Evolutionary conservation across 2,113 vertebrate species (phyloP).

Genomic region (Pyxicephalus adspersus): DNA sequence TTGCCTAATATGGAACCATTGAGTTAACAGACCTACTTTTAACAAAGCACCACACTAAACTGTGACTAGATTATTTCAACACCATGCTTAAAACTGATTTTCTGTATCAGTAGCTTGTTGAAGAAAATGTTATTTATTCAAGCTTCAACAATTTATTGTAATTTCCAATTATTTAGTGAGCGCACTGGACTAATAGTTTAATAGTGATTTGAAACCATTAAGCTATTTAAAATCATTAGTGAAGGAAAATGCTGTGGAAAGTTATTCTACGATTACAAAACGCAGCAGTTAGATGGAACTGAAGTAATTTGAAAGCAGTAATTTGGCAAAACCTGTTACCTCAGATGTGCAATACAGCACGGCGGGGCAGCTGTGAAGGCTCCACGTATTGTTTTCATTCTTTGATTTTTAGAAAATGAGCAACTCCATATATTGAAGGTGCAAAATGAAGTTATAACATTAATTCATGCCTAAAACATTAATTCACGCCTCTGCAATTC

Average conservation of each 20-base stretch:
- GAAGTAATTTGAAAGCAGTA: slow-evolving; percentile 35
- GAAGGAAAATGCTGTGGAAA: slow-evolving; percentile 18
- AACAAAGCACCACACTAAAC: too few species aligned
- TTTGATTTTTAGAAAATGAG: background rate
- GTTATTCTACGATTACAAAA: slow-evolving; percentile 31
- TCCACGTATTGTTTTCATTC: background rate
- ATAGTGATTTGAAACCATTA: slow-evolving; percentile 30
- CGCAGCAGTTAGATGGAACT: slow-evolving; percentile 13
- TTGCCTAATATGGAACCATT: too few species aligned
- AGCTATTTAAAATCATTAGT: slow-evolving; percentile 49
- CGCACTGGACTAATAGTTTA: slow-evolving; percentile 22
- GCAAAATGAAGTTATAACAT: too few species aligned
- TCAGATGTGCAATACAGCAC: slow-evolving; percentile 14
- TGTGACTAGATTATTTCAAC: too few species aligned
- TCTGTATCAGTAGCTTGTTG: background rate
- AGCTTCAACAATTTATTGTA: slow-evolving; percentile 40
- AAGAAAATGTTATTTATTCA: slow-evolving; percentile 31
- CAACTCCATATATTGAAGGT: too few species aligned
- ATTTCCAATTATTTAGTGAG: slow-evolving; percentile 39
- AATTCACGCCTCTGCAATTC: too few species aligned
- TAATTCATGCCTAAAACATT: too few species aligned
- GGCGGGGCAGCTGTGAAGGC: background rate
- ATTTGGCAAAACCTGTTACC: slow-evolving; percentile 37
- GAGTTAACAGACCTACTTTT: too few species aligned
- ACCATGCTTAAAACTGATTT: background rate